These are phyloP conservation scores for Eledona agricola DNA, from an alignment of 2,888 invertebrate genomes.

Conservation along the genomic window DNA sequence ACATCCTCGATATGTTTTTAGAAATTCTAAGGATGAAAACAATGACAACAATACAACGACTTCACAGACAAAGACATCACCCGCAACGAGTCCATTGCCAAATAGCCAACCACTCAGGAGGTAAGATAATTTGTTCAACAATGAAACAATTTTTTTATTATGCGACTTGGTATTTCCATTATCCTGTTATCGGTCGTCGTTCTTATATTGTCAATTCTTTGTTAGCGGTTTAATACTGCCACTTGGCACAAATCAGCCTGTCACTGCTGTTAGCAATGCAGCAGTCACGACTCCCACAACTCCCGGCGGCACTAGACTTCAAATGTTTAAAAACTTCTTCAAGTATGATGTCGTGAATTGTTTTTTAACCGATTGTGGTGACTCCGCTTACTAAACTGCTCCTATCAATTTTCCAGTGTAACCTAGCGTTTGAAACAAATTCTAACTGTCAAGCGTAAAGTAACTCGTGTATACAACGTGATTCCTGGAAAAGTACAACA, in stretches of 20 bases:
- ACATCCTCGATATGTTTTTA: too few species aligned
- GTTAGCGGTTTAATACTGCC: conserved; percentile 57
- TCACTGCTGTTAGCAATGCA: conserved; percentile 47
- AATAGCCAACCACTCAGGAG: conserved; percentile 65
- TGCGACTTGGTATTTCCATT: background rate
- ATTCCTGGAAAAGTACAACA: too few species aligned
- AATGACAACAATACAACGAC: conserved; percentile 47
- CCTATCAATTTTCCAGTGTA: too few species aligned
- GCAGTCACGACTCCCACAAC: conserved; percentile 70
- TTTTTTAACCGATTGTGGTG: conserved; percentile 6
- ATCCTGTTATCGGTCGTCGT: conserved; percentile 1
- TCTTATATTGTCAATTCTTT: conserved; percentile 15
- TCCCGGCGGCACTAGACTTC: conserved; percentile 72
- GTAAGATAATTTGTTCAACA: conserved; percentile 52
- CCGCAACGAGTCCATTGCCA: conserved; percentile 57
- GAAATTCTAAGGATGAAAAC: conserved; percentile 38
- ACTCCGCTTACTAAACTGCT: conserved; percentile 11
- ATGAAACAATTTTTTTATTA: background rate
- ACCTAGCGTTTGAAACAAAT: too few species aligned
- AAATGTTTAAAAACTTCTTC: conserved; percentile 97
- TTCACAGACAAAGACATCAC: conserved; percentile 55
- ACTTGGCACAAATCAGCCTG: conserved; percentile 54
- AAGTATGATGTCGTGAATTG: conserved; percentile 70
- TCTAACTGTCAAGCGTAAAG: too few species aligned
- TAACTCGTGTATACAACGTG: too few species aligned